Evolutionary conservation across 92 coral and sea anemone genomes (phyloP), one percentile per base, ranked within the genome.

Genomic region (Metridium senile): DNA sequence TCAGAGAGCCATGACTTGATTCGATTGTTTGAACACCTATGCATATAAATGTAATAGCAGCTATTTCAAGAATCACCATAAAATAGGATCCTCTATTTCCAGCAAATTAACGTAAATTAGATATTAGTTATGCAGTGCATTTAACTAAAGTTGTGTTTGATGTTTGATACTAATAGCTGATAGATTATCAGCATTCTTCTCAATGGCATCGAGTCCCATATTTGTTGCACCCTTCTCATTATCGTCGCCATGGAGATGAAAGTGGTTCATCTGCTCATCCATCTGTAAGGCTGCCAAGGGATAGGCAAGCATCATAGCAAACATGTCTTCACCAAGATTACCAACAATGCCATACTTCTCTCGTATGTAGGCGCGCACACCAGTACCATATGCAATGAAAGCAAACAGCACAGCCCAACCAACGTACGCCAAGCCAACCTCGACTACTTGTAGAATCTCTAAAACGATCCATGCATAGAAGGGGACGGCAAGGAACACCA

Each of bases 361-460:
- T 26, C 94, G 73, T 23, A 89, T 76, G 22, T 75, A 45, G 30
- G 86, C 72, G 49, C 98, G 86, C 17, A 87, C 71, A 9, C 90
- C 92, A 33, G 89, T 86, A 65, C 82, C 90, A 30, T 85, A 91
- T n/a, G 93, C 82, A 26, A 85, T 46, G 59, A 90, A 90, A 21
- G 90, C 97, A 32, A 89, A 39, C 68, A 91, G 73, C 11, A 91
- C 69, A 28, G 89, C 84, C 97, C 97, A 91, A 22, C 90, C 97
- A 9, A 91, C 81, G 81, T 85, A 88, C 16, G 93, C 87, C 63
- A 91, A 75, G 26, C 97, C 93, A 26, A 65, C 39, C 51, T 78
- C 93, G 25, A 81, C 32, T 27, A 86, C 26, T 34, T 91, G 83
- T 54, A 85, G n/a, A 8, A 82, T 70, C 69, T 73, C 83, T 13